phyloP scores from a whole-genome alignment of 2,797 vertebrate genomes.

The Kryptolebias ocellatus region DNA sequence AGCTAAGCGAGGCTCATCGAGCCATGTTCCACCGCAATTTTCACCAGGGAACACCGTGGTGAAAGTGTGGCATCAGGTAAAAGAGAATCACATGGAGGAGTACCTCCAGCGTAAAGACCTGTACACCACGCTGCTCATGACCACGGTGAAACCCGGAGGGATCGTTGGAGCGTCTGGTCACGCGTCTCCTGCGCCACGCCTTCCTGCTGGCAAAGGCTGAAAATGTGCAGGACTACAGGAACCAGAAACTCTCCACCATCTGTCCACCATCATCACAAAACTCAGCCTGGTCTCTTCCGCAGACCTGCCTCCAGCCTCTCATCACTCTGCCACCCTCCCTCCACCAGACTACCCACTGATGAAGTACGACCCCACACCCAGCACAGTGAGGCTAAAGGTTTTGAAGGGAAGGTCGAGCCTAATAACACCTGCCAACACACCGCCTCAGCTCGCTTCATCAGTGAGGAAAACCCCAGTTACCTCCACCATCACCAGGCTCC shows the following conservation, averaged over 20 bases:
- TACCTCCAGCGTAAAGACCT: slow-evolving; percentile 23
- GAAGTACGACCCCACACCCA: not conserved
- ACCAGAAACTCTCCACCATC: too few species aligned
- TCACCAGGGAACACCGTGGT: slow-evolving; percentile 22
- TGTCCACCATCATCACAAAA: not conserved
- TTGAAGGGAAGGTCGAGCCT: not conserved
- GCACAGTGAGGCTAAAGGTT: not conserved
- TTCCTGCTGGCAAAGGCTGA: not conserved
- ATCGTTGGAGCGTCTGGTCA: not conserved
- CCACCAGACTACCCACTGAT: not conserved
- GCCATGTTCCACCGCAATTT: not conserved
- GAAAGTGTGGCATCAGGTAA: slow-evolving; percentile 34
- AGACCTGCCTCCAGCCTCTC: not conserved
- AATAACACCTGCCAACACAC: not conserved
- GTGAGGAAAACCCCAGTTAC: too few species aligned
- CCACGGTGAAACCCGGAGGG: not conserved
- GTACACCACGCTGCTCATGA: slow-evolving; percentile 36
- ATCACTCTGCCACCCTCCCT: not conserved
- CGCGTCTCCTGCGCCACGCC: not conserved
- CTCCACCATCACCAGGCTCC: too few species aligned
- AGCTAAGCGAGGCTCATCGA: not conserved
- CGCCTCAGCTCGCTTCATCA: not conserved
- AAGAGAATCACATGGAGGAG: slow-evolving; percentile 26
- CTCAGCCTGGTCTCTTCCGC: not conserved
- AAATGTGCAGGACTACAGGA: slow-evolving; percentile 2